A percentile compares a stretch with the other conserved stretches of the same genome.
phyloP scores from a whole-genome alignment of 2,888 invertebrate genomes.

The Ectemnius lituratus region DNA sequence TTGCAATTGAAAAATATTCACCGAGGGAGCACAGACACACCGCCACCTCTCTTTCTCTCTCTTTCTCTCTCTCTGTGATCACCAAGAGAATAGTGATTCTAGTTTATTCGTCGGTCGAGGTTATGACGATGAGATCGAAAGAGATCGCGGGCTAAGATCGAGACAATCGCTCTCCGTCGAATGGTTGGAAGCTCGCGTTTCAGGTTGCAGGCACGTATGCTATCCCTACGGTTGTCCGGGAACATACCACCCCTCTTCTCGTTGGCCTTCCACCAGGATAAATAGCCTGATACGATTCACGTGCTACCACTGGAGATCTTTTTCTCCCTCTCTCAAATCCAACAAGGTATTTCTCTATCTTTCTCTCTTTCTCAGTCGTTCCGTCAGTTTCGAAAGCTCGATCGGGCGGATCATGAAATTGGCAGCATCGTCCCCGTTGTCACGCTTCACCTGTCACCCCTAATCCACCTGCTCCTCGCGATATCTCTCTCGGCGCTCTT shows the following conservation, averaged over 20 bases:
- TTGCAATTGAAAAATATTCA: neutral
- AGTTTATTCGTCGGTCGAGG: constrained; percentile 8
- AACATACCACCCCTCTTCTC: constrained; percentile 19
- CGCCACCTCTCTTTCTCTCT: too few relatives aligned
- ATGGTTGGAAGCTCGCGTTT: constrained; percentile 43
- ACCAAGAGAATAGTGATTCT: neutral
- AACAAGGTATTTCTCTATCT: neutral
- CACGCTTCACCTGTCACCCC: neutral
- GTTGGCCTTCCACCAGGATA: neutral
- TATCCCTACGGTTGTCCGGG: constrained; percentile 5
- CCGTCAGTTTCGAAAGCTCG: constrained; percentile 1
- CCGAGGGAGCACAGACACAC: neutral
- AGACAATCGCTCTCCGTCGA: constrained; percentile 21
- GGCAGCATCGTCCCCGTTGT: neutral
- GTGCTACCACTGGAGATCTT: neutral
- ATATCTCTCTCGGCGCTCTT: neutral
- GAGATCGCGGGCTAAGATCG: constrained; percentile 14
- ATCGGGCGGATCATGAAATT: neutral
- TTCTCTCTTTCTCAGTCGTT: neutral
- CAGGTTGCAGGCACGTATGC: constrained; percentile 21
- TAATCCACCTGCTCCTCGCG: neutral
- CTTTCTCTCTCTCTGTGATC: too few relatives aligned
- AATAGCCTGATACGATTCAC: neutral
- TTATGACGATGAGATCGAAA: constrained; percentile 8
- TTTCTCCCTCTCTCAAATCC: neutral